Evolutionary conservation across 2,888 invertebrate genomes (phyloP), one percentile per base, ranked within the genome.

Genomic region (Lasiommata megera): DNA sequence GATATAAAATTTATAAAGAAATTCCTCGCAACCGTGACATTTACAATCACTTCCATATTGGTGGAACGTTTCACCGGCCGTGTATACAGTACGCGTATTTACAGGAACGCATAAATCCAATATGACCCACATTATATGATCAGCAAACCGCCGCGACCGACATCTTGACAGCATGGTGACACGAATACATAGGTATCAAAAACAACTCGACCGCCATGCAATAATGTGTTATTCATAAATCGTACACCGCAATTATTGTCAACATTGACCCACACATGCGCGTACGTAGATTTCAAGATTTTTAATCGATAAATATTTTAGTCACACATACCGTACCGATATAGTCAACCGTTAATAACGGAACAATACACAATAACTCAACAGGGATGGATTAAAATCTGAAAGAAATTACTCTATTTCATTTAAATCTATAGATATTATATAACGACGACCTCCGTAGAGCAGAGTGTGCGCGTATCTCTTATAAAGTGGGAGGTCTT

Each of bases 81-180:
- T 46, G 41, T 31, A 58, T 50, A 41, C n/a, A n/a, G n/a, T 40
- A 51, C 50, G 43, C 28, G 17, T 51, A 51, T 23, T 23, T 36
- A 53, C 52, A 53, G 50, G 54, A 52, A 44, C 59, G 37, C 43
- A 55, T 48, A 54, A 51, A 41, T 58, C 59, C 55, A 60, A 62
- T 63, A 60, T 65, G 67, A 67, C 62, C 65, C 63, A 68, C 67
- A 67, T 69, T 61, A 9, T 48, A 51, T 50, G 61, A 64, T 63
- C 61, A 63, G 60, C 58, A 59, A 66, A 58, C 61, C 63, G 55
- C 60, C 58, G 54, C 50, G 57, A 61, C 61, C 54, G 60, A 67
- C 60, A 63, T 50, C 55, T 46, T 31, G 31, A 16, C 9, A 17
- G 23, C 52, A 55, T 46, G 54, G 48, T 50, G 48, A 50, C 55